Evolutionary conservation across 2,888 invertebrate genomes (phyloP).

Genomic region (Limnephilus lunatus): DNA sequence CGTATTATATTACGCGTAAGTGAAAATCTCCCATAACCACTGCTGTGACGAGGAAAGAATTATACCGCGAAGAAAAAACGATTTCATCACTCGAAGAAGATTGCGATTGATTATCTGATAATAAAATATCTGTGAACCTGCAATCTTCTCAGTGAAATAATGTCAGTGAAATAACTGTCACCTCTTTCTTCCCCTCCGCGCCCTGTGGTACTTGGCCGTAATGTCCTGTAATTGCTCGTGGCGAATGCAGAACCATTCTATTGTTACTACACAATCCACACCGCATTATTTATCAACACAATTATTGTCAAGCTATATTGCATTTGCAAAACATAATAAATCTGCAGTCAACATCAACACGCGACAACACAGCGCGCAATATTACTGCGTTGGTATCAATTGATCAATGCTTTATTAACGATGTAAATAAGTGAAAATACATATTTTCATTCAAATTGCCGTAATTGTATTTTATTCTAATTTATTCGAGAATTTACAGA

Average conservation of each 20-base stretch:
- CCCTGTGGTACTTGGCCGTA: not conserved
- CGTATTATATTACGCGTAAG: no score
- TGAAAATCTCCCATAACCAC: not conserved
- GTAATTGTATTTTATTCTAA: not conserved
- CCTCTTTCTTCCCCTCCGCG: not conserved
- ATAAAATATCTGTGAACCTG: constrained; percentile 43
- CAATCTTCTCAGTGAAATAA: constrained; percentile 49
- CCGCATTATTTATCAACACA: constrained; percentile 7
- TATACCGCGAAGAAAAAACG: not conserved
- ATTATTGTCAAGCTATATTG: not conserved
- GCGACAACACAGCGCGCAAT: not conserved
- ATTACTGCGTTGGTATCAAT: not conserved
- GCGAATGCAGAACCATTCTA: constrained; percentile 39
- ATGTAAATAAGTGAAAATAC: not conserved
- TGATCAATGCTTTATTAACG: not conserved
- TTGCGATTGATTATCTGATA: constrained; percentile 59
- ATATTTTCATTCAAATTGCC: not conserved
- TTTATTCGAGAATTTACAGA: not conserved
- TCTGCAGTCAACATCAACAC: not conserved
- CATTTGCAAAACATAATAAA: not conserved
- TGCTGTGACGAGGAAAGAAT: not conserved
- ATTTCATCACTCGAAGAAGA: constrained; percentile 35
- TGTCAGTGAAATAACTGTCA: no score
- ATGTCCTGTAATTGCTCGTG: constrained; percentile 19
- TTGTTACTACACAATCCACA: constrained; percentile 17